Conservation (phyloP, 1,140 invertebrate genomes). For the Calliopsis andreniformis region DNA sequence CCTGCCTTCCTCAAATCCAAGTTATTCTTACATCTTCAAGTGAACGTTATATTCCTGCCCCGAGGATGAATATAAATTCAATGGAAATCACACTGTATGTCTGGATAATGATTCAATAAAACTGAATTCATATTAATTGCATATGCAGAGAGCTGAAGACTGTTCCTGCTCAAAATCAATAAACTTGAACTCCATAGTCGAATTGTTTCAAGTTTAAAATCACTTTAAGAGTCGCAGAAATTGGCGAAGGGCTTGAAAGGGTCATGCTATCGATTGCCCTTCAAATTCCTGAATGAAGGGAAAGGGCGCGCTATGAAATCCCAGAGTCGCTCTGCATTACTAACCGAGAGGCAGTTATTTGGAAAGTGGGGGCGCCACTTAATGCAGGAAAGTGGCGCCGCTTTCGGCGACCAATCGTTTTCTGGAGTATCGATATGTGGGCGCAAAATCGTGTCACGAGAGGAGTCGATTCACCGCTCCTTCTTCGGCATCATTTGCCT, state of each 20-base stretch:
- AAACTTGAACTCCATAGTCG: no score
- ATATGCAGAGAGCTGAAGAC: no score
- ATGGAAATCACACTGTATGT: no score
- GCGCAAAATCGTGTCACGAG: constrained; percentile 24
- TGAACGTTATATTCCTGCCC: no score
- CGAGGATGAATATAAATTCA: no score
- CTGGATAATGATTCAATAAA: no score
- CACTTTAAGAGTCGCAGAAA: no score
- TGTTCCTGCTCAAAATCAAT: no score
- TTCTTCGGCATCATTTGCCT: constrained; percentile 3
- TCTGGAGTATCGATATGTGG: background rate
- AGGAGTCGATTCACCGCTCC: background rate
- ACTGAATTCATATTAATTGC: no score
- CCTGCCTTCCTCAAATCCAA: no score
- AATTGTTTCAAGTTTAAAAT: no score
- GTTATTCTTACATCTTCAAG: no score
- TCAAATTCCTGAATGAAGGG: background rate
- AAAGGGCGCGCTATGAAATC: constrained; percentile 1
- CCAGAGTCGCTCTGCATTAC: constrained; percentile 32
- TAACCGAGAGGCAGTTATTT: constrained; percentile 38
- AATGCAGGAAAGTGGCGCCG: constrained; percentile 35
- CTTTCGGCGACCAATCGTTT: constrained; percentile 1
- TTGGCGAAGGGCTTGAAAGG: background rate
- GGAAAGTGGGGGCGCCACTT: constrained; percentile 43
- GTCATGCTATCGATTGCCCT: constrained; percentile 9